Base-by-base conservation (phyloP, 2,888 invertebrate genomes). In the Drosophila borealis region DNA sequence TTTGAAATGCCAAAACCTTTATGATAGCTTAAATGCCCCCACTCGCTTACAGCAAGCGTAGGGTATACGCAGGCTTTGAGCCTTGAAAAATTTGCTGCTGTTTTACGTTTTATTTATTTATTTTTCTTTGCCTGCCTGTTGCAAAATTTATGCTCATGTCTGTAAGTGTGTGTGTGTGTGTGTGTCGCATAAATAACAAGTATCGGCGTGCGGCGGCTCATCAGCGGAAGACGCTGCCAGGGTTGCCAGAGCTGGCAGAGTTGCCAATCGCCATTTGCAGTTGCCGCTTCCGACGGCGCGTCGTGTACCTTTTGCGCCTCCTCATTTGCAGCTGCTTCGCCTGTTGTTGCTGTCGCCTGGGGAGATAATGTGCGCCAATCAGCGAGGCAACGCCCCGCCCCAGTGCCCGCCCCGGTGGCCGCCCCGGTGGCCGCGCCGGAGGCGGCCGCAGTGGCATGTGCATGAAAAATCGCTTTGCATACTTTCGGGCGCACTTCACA, bases 391-490 rank as follows among this genome's bases (percentile, higher is more conserved):
- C 65, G 29, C 49, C 42, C n/a, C 46, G 17, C 2, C 37, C 6
- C 17, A n/a, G 10, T 13, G 2, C 29, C 29, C 11, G 13, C 14
- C 8, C 34, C 17, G 3, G 37, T 10, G 14, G n/a, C n/a, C n/a
- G n/a, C n/a, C 17, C 14, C n/a, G 17, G 17, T n/a, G n/a, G n/a
- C n/a, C n/a, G n/a, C n/a, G 17, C 17, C 29, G 29, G 29, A 29
- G 29, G 29, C 51, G 19, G 44, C 41, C 41, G 8, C 55, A 9
- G 14, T 39, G 57, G 72, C 71, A 68, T 76, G 79, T 83, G 83
- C 83, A 83, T 83, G 79, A 83, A 81, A 86, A 84, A 84, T 86
- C 87, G 83, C 81, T 83, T 83, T 83, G 73, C 79, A 81, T 80
- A 74, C 71, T 81, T 75, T 69, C 48, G 49, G 70, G 71, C 80